A percentile compares a stretch with the other conserved stretches of the same genome.
Conservation (phyloP, 2,888 invertebrate genomes). For the Allophyes oxyacanthae region DNA sequence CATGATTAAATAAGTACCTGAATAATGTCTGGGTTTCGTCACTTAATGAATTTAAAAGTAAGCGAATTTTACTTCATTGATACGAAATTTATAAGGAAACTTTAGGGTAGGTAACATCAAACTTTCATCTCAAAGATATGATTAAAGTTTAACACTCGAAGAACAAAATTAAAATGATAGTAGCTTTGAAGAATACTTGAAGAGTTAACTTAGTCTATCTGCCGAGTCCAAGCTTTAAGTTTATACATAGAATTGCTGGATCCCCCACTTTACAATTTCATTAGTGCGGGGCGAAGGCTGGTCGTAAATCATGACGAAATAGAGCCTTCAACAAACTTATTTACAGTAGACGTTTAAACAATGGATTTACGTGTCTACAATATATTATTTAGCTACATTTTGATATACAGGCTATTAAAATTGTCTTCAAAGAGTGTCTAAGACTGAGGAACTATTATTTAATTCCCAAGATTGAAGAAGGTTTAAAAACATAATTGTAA, state of each 20-base stretch:
- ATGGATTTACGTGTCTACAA: conserved; percentile 24
- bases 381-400: conserved; percentile 13
- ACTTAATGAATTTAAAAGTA: too few species aligned
- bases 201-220: conserved; percentile 42
- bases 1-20: too few species aligned
- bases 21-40: too few species aligned
- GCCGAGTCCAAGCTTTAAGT: conserved; percentile 26
- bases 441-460: too few species aligned
- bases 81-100: not conserved
- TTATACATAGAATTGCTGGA: conserved; percentile 33
- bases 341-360: conserved; percentile 36
- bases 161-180: conserved; percentile 45
- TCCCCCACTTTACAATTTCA: conserved; percentile 58
- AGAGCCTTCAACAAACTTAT: conserved; percentile 46
- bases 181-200: conserved; percentile 33
- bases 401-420: conserved; percentile 14
- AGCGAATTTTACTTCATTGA: too few species aligned
- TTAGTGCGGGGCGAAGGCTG: conserved; percentile 36
- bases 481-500: too few species aligned
- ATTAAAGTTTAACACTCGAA: conserved; percentile 34
- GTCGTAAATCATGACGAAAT: conserved; percentile 63
- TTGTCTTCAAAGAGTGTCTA: too few species aligned
- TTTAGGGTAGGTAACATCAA: conserved; percentile 25
- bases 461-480: too few species aligned
- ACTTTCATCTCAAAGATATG: conserved; percentile 31